Base-by-base conservation (phyloP, 2,113 vertebrate species). In the Stigmatopora nigra region DNA sequence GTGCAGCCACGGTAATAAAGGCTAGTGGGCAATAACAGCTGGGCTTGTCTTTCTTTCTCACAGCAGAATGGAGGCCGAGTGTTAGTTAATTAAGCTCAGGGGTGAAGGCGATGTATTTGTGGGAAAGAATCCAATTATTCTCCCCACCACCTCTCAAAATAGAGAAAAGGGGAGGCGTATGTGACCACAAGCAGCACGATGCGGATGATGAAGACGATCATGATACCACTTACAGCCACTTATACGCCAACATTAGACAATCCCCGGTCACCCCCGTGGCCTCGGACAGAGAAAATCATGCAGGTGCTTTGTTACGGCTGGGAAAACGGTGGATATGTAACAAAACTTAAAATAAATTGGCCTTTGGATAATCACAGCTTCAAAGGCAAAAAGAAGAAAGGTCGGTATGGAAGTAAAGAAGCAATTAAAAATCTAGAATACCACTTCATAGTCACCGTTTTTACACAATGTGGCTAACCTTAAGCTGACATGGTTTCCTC, bases 111-210 rank as follows among this genome's bases (percentile, higher is more conserved):
- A 61, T 61, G 90, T 90, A 92, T 91, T 92, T 91, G 91, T 91
- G 90, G 91, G 91, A 91, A 91, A 89, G 90, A 92, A 91, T 92
- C 90, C 91, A 92, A 92, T 92, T 92, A 92, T 89, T 91, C 89
- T 88, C 78, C 82, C 78, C 80, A 88, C 78, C 80, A 88, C 87
- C 83, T 86, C 72, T 82, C 83, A 76, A 74, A 81, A 78, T 81
- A 70, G 48, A 61, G 15, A 38, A 78, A 78, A 78, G 77, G 82
- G 80, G 74, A 56, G 53, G 53, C 53, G 31, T 31, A 13, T 56
- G 53, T 56, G 53, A 56, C 53, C 53, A 56, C 22, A 12, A 56
- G 22, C 82, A 78, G 74, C 83, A 83, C 78, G 76, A 71, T 71
- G 72, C 78, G 80, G 84, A 71, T 73, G 84, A 85, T 78, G 65